phyloP scores from a whole-genome alignment of 2,113 vertebrate genomes.

The Xerus inauris region DNA sequence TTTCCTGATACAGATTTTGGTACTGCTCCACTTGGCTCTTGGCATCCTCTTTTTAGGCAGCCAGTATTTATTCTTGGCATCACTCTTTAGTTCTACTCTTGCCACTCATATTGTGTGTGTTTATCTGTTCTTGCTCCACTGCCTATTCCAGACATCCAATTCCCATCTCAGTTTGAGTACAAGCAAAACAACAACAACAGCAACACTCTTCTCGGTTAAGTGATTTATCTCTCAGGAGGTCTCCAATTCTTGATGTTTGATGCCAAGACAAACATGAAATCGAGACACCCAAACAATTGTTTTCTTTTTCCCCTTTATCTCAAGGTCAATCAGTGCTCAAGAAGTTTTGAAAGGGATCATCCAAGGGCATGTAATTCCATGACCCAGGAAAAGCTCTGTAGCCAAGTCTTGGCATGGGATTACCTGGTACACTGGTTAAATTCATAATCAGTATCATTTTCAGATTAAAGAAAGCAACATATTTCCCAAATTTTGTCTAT shows the following conservation, averaged over 20 bases:
- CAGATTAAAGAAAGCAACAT: neutral
- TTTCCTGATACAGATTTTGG: slow-evolving; percentile 45
- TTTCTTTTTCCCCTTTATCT: neutral
- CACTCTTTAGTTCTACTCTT: slow-evolving; percentile 45
- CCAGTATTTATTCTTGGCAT: slow-evolving; percentile 57
- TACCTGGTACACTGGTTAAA: neutral
- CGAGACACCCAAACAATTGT: neutral
- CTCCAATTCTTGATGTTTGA: slow-evolving; percentile 11
- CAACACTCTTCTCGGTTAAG: slow-evolving; percentile 36
- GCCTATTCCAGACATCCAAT: slow-evolving; percentile 39
- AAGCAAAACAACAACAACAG: slow-evolving; percentile 60
- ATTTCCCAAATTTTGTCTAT: slow-evolving; percentile 20
- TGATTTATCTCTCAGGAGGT: slow-evolving; percentile 51
- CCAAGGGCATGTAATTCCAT: neutral
- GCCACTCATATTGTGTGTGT: neutral
- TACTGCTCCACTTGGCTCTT: slow-evolving; percentile 59
- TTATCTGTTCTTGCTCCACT: slow-evolving; percentile 37
- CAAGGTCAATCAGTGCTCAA: neutral
- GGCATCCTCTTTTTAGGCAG: slow-evolving; percentile 26
- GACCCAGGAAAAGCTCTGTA: neutral
- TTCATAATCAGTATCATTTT: slow-evolving; percentile 34
- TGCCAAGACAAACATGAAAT: slow-evolving; percentile 46
- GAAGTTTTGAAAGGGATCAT: neutral
- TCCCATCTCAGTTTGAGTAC: slow-evolving; percentile 52
- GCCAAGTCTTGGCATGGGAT: neutral